phyloP scores from a whole-genome alignment of 2,888 invertebrate genomes.

The Eubasilissa splendida region DNA sequence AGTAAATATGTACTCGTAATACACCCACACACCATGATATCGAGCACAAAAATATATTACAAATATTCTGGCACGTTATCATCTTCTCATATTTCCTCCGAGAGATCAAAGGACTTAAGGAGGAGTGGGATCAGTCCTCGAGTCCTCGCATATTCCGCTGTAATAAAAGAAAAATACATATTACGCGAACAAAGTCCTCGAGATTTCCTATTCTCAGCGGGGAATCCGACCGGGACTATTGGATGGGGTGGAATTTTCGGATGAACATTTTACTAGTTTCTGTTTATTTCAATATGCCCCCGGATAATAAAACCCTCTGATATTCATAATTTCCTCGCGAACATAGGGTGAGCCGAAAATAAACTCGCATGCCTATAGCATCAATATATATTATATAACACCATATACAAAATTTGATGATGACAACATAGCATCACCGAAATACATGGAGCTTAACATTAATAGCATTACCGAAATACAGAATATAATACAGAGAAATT shows the following conservation, averaged over 20 bases:
- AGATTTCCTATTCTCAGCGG: slow-evolving; percentile 31
- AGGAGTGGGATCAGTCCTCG: slow-evolving; percentile 40
- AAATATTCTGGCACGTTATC: neutral
- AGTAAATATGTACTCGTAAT: no score
- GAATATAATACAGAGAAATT: no score
- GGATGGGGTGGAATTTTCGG: slow-evolving; percentile 13
- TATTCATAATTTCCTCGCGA: slow-evolving; percentile 31
- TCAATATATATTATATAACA: no score
- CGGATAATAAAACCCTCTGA: slow-evolving; percentile 10
- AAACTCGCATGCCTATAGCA: neutral
- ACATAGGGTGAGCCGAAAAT: slow-evolving; percentile 22
- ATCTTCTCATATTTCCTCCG: neutral
- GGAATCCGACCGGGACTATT: slow-evolving; percentile 23
- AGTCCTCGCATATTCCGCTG: slow-evolving; percentile 40
- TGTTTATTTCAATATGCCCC: slow-evolving; percentile 45
- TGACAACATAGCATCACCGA: no score
- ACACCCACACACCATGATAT: no score
- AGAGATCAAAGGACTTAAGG: slow-evolving; percentile 45
- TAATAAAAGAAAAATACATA: slow-evolving; percentile 46
- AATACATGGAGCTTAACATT: no score
- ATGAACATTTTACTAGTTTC: slow-evolving; percentile 45
- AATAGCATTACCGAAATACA: no score
- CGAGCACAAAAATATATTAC: neutral
- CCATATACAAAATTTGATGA: no score
- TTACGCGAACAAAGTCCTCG: slow-evolving; percentile 31